Conservation (phyloP, 2,888 invertebrate genomes). For the Cerastis rubricosa region DNA sequence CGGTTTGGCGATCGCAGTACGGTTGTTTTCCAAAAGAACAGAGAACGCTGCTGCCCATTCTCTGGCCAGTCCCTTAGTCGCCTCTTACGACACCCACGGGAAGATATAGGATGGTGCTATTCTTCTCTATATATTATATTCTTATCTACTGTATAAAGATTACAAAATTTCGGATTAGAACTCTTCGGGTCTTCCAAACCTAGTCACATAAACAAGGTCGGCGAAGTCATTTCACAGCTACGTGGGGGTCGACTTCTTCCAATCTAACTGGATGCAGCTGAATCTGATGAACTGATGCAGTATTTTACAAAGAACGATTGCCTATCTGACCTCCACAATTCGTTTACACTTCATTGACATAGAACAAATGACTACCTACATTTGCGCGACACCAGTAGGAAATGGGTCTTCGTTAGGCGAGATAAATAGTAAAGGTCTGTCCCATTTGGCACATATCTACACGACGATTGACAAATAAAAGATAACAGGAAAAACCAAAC, state of each 20-base stretch:
- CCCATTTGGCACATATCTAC: constrained; percentile 37
- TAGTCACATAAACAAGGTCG: not conserved
- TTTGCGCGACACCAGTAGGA: not conserved
- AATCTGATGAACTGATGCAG: not conserved
- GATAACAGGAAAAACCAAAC: not conserved
- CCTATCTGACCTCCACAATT: not conserved
- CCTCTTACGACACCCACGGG: too few species aligned
- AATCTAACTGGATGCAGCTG: not conserved
- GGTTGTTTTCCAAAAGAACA: too few species aligned
- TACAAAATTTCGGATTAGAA: not conserved
- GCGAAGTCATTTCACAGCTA: not conserved
- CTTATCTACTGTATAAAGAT: not conserved
- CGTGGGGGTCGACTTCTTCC: not conserved
- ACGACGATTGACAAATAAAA: constrained; percentile 18
- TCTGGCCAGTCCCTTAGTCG: too few species aligned
- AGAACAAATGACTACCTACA: not conserved
- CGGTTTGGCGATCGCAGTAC: too few species aligned
- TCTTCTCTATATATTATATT: too few species aligned
- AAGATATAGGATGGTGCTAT: too few species aligned
- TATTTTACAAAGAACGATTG: not conserved
- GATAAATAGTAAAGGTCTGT: constrained; percentile 34
- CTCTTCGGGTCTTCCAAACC: not conserved
- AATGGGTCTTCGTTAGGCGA: constrained; percentile 22
- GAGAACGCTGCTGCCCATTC: too few species aligned
- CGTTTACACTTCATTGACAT: not conserved